phyloP scores from a whole-genome alignment of 2,113 vertebrate genomes.

The Phrynocephalus versicolor region DNA sequence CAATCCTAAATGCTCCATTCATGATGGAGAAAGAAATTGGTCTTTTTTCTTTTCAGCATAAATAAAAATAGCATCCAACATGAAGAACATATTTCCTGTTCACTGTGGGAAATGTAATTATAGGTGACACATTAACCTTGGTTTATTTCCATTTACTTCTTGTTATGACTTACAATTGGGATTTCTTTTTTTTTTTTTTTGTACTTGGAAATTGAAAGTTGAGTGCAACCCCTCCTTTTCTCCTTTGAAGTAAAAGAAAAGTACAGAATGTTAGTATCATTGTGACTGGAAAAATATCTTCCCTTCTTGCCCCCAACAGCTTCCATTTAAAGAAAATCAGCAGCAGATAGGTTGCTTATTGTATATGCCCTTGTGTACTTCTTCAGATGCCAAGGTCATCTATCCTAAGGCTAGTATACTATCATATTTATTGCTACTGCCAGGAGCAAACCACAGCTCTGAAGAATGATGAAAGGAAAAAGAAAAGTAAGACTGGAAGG shows the following conservation, averaged over 20 bases:
- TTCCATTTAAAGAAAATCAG: not conserved
- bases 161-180: slow-evolving; percentile 28
- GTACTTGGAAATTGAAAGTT: slow-evolving; percentile 35
- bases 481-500: not conserved
- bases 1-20: slow-evolving; percentile 66
- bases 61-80: slow-evolving; percentile 65
- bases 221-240: not conserved
- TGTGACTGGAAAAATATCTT: not conserved
- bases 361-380: not conserved
- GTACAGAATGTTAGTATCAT: not conserved
- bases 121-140: slow-evolving; percentile 48
- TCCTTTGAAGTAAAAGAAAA: not conserved
- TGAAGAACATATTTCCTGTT: slow-evolving; percentile 65
- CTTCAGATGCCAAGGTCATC: not conserved
- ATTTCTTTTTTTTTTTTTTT: slow-evolving; percentile 23
- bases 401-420: not conserved
- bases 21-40: slow-evolving; percentile 61
- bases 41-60: slow-evolving; percentile 61
- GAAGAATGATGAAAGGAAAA: not conserved
- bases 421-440: not conserved
- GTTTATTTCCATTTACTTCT: slow-evolving; percentile 50
- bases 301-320: too few relatives aligned
- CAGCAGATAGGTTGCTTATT: not conserved
- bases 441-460: not conserved
- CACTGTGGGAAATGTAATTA: slow-evolving; percentile 71